These are phyloP conservation scores for Eupithecia insigniata DNA, from an alignment of 2,888 invertebrate species.

Conservation along the genomic window DNA sequence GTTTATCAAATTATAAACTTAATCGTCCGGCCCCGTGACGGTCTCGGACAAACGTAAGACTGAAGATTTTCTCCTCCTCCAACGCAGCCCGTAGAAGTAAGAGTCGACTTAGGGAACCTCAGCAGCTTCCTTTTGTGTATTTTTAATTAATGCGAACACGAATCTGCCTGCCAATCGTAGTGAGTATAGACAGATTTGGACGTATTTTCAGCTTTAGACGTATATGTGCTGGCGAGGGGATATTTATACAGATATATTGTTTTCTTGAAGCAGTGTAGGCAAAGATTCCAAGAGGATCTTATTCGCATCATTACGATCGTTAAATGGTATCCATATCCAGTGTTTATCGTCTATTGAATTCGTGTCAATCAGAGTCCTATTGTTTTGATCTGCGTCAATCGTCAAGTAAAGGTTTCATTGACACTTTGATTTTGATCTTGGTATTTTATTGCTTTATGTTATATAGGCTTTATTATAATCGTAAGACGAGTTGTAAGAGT, in stretches of 20 bases:
- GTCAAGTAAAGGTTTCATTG: slow-evolving; percentile 42
- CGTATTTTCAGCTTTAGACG: too few relatives aligned
- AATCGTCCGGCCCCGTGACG: neutral
- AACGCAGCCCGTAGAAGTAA: neutral
- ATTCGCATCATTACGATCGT: slow-evolving; percentile 38
- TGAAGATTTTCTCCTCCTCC: too few relatives aligned
- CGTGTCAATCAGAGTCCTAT: slow-evolving; percentile 52
- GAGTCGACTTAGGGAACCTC: neutral
- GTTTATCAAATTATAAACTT: neutral
- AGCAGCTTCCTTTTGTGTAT: neutral
- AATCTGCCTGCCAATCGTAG: neutral
- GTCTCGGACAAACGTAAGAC: too few relatives aligned
- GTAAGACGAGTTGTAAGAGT: neutral
- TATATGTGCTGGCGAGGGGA: neutral
- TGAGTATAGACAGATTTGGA: too few relatives aligned
- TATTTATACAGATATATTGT: slow-evolving; percentile 5
- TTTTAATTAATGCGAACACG: neutral
- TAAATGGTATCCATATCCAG: slow-evolving; percentile 46
- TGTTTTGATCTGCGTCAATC: slow-evolving; percentile 62
- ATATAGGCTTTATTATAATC: neutral
- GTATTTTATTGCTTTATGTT: neutral
- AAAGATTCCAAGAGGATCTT: slow-evolving; percentile 1
- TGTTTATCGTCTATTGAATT: slow-evolving; percentile 56
- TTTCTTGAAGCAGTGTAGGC: neutral
- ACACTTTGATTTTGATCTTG: slow-evolving; percentile 10